Percentiles rank a stretch among this genome's conserved stretches.
Conservation (phyloP, 2,888 invertebrate species). For the Euzetes globulus region DNA sequence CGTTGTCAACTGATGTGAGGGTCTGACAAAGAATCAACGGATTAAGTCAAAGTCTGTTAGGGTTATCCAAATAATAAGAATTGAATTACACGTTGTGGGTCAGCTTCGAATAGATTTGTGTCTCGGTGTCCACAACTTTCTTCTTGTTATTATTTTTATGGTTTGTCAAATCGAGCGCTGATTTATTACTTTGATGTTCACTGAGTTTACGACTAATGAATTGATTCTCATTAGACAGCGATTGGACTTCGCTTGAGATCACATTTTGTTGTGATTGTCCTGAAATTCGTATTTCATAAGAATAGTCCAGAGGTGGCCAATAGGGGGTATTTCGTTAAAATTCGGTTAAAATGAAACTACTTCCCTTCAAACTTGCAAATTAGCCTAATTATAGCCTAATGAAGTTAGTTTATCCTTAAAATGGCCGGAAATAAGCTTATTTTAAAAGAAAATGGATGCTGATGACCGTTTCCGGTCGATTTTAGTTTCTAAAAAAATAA, state of each 20-base stretch:
- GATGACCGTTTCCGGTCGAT: no score
- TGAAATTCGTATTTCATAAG: neutral
- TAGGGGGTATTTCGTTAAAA: no score
- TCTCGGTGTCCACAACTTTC: neutral
- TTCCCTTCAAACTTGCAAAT: no score
- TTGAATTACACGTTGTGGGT: constrained; percentile 1
- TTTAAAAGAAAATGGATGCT: no score
- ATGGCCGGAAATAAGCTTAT: no score
- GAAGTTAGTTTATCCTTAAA: no score
- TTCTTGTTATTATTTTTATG: neutral
- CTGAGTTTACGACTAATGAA: neutral
- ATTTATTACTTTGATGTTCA: constrained; percentile 4
- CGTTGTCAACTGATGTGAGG: neutral
- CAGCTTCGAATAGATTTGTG: neutral
- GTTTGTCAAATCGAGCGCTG: neutral
- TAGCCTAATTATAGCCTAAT: no score
- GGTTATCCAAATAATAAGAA: neutral
- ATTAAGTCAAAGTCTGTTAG: neutral
- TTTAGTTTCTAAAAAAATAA: no score
- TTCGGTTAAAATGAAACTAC: no score
- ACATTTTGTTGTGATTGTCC: constrained; percentile 14
- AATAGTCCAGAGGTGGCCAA: no score
- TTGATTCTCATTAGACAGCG: neutral
- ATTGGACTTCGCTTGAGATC: neutral
- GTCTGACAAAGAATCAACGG: neutral